Base-by-base conservation (phyloP, 23 tunicate species). In the Styela plicata region DNA sequence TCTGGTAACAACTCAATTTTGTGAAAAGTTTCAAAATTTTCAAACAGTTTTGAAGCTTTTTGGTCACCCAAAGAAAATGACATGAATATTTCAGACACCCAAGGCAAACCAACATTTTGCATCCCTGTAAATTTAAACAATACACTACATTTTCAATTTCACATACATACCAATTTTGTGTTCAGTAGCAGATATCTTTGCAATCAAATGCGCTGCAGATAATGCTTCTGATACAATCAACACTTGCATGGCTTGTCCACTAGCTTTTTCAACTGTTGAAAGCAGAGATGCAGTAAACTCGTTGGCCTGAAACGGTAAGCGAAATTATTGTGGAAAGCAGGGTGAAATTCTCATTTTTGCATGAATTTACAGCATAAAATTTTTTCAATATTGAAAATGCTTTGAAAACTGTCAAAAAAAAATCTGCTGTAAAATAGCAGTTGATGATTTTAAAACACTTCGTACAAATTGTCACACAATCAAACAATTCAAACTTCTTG, bases 161-260 rank as follows among this genome's bases (percentile, higher is more conserved):
- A 13, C 77, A 34, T 26, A 30, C 77, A 28, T 73, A 91, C 97
- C 30, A 74, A 87, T 86, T 28, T 84, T 87, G 25, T 82, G 74
- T 63, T 87, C 91, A 26, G 83, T 75, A 22, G 69, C 64, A 3
- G 74, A 88, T 3, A 87, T 64, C 69, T 87, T 79, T 52, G 78
- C 32, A 2, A 88, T 18, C 21, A 93, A 69, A 33, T 64, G 64
- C 1, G 98, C 74, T 0, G 93, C 93, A 33, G 62, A 84, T 0
- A 88, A 52, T 24, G 90, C 98, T 74, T 93, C 98, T 0, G 83
- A 69, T 1, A 88, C 93, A 0, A 86, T 68, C 3, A 74, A 87
- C n/a, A 75, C 31, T 65, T 84, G 93, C 20, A 84, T 27, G 13
- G 83, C 77, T 61, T 87, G 91, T 31, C 73, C 88, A 36, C 63